Evolutionary conservation across 2,113 vertebrate species (phyloP).

Genomic region (Ranitomeya variabilis): DNA sequence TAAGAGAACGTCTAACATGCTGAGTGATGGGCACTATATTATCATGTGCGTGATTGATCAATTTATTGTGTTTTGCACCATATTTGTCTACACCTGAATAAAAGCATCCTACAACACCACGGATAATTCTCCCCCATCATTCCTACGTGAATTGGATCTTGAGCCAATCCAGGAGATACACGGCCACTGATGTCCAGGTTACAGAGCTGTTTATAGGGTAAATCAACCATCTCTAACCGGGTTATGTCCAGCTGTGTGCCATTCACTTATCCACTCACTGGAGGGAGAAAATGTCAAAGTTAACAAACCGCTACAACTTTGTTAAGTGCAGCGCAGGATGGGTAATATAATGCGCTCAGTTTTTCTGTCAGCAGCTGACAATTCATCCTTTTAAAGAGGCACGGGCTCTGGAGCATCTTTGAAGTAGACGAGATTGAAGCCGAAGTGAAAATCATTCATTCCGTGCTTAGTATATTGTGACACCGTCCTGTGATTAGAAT

Average conservation of each 20-base stretch:
- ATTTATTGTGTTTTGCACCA: too few species aligned
- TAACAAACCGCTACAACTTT: conserved; percentile 63
- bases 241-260: conserved; percentile 12
- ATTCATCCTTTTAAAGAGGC: conserved; percentile 62
- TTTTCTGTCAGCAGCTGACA: conserved; percentile 62
- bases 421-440: conserved; percentile 37
- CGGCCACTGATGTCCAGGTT: neutral
- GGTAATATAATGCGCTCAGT: conserved; percentile 62
- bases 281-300: conserved; percentile 64
- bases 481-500: conserved; percentile 42
- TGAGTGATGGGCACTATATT: too few species aligned
- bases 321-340: conserved; percentile 55
- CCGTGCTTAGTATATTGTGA: conserved; percentile 32
- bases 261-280: conserved; percentile 62
- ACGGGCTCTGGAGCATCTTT: conserved; percentile 12
- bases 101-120: neutral
- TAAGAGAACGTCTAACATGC: too few species aligned
- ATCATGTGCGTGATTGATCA: too few species aligned
- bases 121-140: neutral
- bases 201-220: neutral
- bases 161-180: neutral
- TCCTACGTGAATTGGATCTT: neutral
- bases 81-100: too few species aligned
- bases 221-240: conserved; percentile 18
- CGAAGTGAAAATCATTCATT: conserved; percentile 45